Percentiles rank a stretch among this genome's conserved stretches.
Conservation (phyloP, 2,888 invertebrate genomes). For the Agrochola litura region DNA sequence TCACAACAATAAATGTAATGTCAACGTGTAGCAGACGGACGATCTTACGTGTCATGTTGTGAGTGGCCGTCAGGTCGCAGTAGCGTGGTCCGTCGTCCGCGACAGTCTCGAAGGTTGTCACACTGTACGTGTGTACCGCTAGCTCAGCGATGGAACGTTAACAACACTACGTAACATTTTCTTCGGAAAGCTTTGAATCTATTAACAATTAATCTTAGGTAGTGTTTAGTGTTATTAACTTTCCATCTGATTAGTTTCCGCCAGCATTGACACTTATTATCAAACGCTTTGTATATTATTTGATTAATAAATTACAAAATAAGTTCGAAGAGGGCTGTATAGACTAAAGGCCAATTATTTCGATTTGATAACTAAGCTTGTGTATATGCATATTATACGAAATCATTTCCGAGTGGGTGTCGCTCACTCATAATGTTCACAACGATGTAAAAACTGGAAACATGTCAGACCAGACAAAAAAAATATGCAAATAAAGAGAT, state of each 20-base stretch:
- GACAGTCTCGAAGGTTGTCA: neutral
- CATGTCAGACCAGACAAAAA: slow-evolving; percentile 42
- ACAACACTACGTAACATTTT: slow-evolving; percentile 36
- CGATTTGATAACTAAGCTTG: slow-evolving; percentile 45
- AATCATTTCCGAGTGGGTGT: slow-evolving; percentile 35
- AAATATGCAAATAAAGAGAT: slow-evolving; percentile 54
- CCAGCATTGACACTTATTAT: slow-evolving; percentile 13
- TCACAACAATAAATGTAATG: too few species aligned
- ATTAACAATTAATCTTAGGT: slow-evolving; percentile 58
- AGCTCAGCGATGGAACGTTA: slow-evolving; percentile 34
- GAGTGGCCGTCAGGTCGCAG: neutral
- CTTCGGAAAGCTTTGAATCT: slow-evolving; percentile 63
- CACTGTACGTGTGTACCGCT: neutral
- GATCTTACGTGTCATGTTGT: too few species aligned
- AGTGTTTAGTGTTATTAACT: slow-evolving; percentile 45
- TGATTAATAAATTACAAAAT: slow-evolving; percentile 39
- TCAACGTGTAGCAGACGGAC: too few species aligned
- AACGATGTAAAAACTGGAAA: slow-evolving; percentile 43
- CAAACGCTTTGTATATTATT: slow-evolving; percentile 41
- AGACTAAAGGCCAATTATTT: slow-evolving; percentile 46
- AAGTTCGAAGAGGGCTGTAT: slow-evolving; percentile 33
- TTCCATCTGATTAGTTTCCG: slow-evolving; percentile 21
- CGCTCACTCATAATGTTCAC: slow-evolving; percentile 32
- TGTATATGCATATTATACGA: slow-evolving; percentile 41
- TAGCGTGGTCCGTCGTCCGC: neutral